Evolutionary conservation across 2,888 invertebrate species (phyloP).

Genomic region (Cataglyphis altisquamis): DNA sequence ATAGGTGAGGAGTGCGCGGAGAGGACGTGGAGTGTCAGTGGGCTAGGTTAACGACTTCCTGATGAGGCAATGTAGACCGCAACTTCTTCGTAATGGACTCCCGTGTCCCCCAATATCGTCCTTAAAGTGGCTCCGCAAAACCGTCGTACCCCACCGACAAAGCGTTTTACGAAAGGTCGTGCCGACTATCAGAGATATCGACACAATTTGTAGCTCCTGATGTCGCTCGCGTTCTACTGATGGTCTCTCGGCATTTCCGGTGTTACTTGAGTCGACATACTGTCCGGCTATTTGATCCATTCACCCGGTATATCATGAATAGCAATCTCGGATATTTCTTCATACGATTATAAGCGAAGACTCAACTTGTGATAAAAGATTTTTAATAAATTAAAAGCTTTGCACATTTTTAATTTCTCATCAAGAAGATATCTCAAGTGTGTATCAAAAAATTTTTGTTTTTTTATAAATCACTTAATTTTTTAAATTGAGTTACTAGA

Average conservation of each 20-base stretch:
- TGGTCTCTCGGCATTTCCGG: slow-evolving; percentile 38
- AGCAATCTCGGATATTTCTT: neutral
- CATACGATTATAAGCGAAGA: neutral
- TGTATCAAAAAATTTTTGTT: neutral
- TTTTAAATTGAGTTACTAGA: neutral
- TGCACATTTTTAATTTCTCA: neutral
- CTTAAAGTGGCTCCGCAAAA: slow-evolving; percentile 73
- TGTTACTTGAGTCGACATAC: slow-evolving; percentile 19
- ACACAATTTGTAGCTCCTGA: slow-evolving; percentile 65
- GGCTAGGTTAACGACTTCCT: slow-evolving; percentile 84
- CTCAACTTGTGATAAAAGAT: neutral
- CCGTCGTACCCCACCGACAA: slow-evolving; percentile 50
- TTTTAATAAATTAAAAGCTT: neutral
- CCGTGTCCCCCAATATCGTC: slow-evolving; percentile 74
- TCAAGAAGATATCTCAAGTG: neutral
- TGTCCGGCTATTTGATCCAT: slow-evolving; percentile 6
- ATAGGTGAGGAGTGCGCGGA: slow-evolving; percentile 55
- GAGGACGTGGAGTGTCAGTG: slow-evolving; percentile 70
- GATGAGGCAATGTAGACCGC: slow-evolving; percentile 83
- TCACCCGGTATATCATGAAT: neutral
- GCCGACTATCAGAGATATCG: slow-evolving; percentile 73
- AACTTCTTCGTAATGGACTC: slow-evolving; percentile 82
- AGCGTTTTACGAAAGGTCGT: slow-evolving; percentile 61
- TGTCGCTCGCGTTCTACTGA: slow-evolving; percentile 27
- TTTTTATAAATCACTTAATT: neutral